Base-by-base conservation (phyloP, 2,113 vertebrate species). In the Ifrita kowaldi region DNA sequence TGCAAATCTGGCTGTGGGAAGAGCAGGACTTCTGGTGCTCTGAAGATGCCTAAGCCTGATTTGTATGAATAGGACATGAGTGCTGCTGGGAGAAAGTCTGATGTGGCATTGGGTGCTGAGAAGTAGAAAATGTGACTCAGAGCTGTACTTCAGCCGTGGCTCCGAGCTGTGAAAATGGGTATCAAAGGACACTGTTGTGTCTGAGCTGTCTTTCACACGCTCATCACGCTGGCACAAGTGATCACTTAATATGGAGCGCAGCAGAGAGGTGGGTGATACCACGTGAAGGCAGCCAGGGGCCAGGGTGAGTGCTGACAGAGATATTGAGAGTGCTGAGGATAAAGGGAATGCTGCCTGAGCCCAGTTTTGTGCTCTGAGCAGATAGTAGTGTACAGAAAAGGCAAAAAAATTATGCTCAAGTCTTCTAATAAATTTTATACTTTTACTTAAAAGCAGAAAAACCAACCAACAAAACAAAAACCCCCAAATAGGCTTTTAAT, bases 401-500 rank as follows among this genome's bases (percentile, higher is more conserved):
- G 30, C 15, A 81, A 70, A 85, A 74, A 67, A 59, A 37, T 30
- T 30, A n/a, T 26, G 26, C 18, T 84, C 1, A 52, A 47, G 28
- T 82, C 52, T 87, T 90, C 3, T 27, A 93, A 77, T 81, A 96
- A 86, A 87, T 93, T 84, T 89, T 82, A 22, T 84, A 64, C 46
- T 92, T 93, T 95, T 73, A 89, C 33, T 96, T 94, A 84, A 90
- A 95, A 95, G 65, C 5, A 3, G 53, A 77, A 91, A 90, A 84
- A 63, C 4, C 46, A 92, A 82, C 22, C 32, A 95, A 89, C 26
- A 62, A 91, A 87, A 16, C 59, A 92, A 95, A 92, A 95, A 87
- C 68, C 91, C 86, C 68, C 89, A 95, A 96, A 93, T 42, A 95
- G 87, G 89, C 91, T 97, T 97, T 97, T 97, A 95, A 96, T 97